Evolutionary conservation across 2,888 invertebrate species (phyloP), one percentile per base, ranked within the genome.

Genomic region (Holacanthella duospinosa): DNA sequence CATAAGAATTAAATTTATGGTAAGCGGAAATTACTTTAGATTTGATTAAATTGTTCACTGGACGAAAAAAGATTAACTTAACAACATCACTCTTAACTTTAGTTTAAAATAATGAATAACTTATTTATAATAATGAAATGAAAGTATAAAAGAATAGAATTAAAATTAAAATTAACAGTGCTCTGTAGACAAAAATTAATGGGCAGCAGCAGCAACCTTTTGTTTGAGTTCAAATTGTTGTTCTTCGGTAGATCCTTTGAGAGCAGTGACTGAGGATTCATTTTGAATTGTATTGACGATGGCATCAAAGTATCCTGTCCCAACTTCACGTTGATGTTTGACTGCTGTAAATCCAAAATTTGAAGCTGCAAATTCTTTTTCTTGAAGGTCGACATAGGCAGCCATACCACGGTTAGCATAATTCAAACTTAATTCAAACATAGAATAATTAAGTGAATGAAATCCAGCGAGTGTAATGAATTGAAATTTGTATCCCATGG

Each of bases 391-490:
- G 25, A 76, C 75, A 64, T 77, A 77, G n/a, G 77, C 77, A 58
- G 73, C 67, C 75, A 75, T 75, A 21, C 74, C 73, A 21, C 65
- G 60, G 24, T 73, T 73, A 53, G 71, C 72, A 73, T 77, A 77
- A 62, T 74, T 73, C n/a, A 72, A 60, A 24, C 77, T 77, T 61
- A 77, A 64, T 55, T 77, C 74, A 64, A 75, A 77, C 73, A 77
- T 76, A 60, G 73, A 70, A 66, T 74, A 76, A 66, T 75, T 75
- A 69, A 77, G 74, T 28, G 75, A 73, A 67, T 77, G 77, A 74
- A 75, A 77, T 55, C 77, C 77, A 59, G 77, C 77, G 57, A 77
- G 67, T 2, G 77, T 77, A 68, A 77, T 76, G 72, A 77, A 77
- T 68, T 77, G 77, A 67, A 75, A 77, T 64, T 77, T 76, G 75